phyloP scores from a whole-genome alignment of 1,140 invertebrate species.

The Choristoneura fumiferana region DNA sequence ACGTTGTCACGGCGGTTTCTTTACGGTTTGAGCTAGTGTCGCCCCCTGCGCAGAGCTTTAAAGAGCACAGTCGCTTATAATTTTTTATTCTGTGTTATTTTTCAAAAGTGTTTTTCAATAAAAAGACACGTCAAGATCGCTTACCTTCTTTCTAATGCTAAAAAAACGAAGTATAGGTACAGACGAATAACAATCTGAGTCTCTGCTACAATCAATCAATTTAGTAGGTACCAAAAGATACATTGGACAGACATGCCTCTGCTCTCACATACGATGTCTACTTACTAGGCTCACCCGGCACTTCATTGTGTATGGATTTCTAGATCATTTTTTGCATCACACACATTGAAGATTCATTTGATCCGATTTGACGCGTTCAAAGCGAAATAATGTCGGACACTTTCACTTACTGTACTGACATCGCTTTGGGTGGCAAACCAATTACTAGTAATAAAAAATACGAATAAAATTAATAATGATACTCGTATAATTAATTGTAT shows the following conservation, averaged over 20 bases:
- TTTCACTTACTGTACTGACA: conserved; percentile 18
- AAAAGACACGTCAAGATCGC: no score
- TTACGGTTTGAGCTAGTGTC: no score
- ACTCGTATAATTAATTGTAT: not conserved
- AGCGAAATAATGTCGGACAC: conserved; percentile 4
- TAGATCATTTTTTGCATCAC: conserved; percentile 18
- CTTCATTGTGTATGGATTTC: conserved; percentile 9
- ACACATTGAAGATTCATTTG: conserved; percentile 5
- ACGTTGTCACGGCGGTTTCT: no score
- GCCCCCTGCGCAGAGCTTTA: no score
- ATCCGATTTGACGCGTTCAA: conserved; percentile 7
- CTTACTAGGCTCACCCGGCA: conserved; percentile 9
- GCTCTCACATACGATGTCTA: no score
- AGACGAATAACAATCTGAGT: not conserved
- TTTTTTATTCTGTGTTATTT: no score
- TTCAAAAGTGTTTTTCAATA: no score
- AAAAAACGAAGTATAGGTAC: no score
- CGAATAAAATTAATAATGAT: conserved; percentile 10
- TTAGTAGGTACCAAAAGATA: not conserved
- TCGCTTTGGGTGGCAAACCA: conserved; percentile 16
- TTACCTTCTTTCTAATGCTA: no score
- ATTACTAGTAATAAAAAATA: conserved; percentile 11
- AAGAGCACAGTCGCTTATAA: no score
- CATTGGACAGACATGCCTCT: no score
- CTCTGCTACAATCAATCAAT: not conserved